Conservation (phyloP, 2,888 invertebrate species). For the Diploptera punctata region DNA sequence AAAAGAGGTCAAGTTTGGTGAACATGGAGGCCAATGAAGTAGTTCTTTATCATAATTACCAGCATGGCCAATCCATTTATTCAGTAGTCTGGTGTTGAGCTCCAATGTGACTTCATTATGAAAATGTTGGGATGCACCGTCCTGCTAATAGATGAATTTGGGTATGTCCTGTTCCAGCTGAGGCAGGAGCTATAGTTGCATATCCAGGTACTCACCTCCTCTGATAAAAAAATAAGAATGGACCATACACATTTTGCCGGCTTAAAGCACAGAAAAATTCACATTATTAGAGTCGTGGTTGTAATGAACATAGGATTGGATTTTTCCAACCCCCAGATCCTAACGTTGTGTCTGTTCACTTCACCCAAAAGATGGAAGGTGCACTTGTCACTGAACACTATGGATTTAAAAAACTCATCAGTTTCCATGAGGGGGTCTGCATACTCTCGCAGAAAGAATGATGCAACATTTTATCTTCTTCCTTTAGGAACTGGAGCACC, state of each 20-base stretch:
- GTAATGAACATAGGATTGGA: neutral
- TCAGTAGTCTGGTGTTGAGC: neutral
- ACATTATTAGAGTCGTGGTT: neutral
- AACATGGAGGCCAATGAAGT: neutral
- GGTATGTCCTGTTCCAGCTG: slow-evolving; percentile 2
- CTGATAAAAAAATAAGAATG: slow-evolving; percentile 1
- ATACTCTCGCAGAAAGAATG: neutral
- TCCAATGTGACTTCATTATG: neutral
- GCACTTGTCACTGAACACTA: neutral
- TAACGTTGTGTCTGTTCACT: neutral
- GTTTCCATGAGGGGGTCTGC: neutral
- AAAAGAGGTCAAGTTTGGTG: too few relatives aligned
- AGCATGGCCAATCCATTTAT: neutral
- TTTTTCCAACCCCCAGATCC: neutral
- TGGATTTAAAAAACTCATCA: neutral
- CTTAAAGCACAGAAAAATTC: neutral
- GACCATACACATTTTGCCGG: neutral
- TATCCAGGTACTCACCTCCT: neutral
- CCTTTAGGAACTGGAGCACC: neutral
- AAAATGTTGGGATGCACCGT: neutral
- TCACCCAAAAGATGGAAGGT: neutral
- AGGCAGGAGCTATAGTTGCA: neutral
- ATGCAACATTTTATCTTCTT: neutral
- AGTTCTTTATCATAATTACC: neutral
- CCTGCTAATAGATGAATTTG: neutral